Evolutionary conservation across 2,797 vertebrate species (phyloP).

Genomic region (Tokudaia muenninki): DNA sequence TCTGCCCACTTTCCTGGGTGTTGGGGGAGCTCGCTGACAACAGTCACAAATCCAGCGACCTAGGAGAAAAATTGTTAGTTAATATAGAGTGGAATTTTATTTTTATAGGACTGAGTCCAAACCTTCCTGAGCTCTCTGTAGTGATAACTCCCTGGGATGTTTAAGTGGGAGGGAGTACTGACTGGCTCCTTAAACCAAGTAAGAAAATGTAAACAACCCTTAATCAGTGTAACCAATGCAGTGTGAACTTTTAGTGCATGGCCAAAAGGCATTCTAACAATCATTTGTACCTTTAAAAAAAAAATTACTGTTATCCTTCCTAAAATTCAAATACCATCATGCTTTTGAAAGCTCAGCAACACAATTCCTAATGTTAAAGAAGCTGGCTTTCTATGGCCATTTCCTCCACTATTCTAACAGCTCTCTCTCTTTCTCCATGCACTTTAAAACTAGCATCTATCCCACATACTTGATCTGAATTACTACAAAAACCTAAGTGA

Average conservation of each 20-base stretch:
- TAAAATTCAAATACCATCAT: background rate
- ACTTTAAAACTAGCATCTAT: background rate
- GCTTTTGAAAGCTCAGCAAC: background rate
- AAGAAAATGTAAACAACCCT: background rate
- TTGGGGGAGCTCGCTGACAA: constrained; percentile 93
- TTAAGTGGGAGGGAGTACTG: background rate
- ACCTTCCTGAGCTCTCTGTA: background rate
- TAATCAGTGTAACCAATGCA: background rate
- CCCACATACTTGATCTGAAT: background rate
- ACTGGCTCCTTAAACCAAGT: constrained; percentile 28
- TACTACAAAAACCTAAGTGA: background rate
- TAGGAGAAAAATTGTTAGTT: constrained; percentile 88
- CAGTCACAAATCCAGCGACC: constrained; percentile 98
- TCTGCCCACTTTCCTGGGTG: constrained; percentile 95
- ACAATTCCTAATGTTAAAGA: background rate
- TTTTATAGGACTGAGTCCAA: constrained; percentile 57
- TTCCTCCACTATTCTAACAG: background rate
- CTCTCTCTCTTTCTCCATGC: background rate
- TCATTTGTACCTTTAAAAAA: background rate
- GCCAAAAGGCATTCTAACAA: background rate
- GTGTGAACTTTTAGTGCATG: background rate
- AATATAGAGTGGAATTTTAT: constrained; percentile 71
- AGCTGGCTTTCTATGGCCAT: background rate
- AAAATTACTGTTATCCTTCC: background rate
- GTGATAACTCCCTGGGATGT: background rate